phyloP scores from a whole-genome alignment of 35 echinoderm and acorn worm species.

The Holothuria glaberrima region DNA sequence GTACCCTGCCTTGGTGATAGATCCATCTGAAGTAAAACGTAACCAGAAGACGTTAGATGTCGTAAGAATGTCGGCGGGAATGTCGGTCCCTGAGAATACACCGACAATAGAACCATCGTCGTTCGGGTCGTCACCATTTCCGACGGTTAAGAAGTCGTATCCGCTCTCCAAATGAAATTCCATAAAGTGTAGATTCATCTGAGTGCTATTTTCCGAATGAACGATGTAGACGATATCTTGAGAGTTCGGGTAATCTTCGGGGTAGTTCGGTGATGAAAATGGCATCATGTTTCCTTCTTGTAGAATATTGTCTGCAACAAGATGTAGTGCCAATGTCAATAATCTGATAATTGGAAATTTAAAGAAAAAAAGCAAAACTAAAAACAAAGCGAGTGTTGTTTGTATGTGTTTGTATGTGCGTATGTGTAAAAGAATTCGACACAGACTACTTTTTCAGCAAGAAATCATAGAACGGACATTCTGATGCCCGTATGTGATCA shows the following conservation, averaged over 20 bases:
- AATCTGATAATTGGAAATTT: no score
- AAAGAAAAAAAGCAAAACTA: no score
- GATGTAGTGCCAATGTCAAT: no score
- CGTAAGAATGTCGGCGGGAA: conserved; percentile 27
- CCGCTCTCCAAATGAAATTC: conserved; percentile 36
- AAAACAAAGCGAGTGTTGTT: no score
- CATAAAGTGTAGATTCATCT: neutral
- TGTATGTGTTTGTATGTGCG: no score
- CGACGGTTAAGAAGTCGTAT: conserved; percentile 35
- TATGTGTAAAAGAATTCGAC: no score
- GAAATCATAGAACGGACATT: no score
- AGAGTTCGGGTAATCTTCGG: conserved; percentile 28
- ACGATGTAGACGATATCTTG: conserved; percentile 4
- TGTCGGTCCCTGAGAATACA: neutral
- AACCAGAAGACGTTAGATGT: neutral
- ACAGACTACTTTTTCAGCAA: no score
- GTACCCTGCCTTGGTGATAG: conserved; percentile 20
- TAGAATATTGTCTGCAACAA: neutral
- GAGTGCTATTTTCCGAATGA: neutral
- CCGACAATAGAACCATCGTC: neutral
- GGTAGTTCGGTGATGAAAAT: conserved; percentile 14
- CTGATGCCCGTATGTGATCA: no score
- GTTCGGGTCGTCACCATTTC: neutral
- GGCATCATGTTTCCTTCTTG: neutral
- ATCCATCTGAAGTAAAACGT: neutral